Percentiles rank a stretch among this genome's conserved stretches.
These are phyloP conservation scores for Planococcus citri DNA, from an alignment of 1,140 invertebrate genomes.

Conservation along the genomic window DNA sequence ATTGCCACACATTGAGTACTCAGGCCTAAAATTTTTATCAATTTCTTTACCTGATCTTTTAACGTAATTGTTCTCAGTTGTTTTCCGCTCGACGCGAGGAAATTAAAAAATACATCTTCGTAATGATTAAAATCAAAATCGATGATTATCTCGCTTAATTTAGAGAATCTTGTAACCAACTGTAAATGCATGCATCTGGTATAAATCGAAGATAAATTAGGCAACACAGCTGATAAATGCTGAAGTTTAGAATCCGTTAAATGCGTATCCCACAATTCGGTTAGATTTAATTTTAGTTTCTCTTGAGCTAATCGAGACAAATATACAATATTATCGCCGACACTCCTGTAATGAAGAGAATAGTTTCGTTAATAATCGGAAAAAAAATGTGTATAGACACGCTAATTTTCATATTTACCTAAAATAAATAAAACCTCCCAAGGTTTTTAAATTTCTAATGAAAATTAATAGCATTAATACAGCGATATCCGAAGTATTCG, in stretches of 20 bases:
- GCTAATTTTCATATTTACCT: conserved; percentile 24
- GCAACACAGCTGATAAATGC: not conserved
- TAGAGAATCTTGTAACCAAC: not conserved
- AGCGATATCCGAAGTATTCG: conserved; percentile 30
- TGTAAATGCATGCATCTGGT: conserved; percentile 6
- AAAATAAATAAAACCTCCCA: conserved; percentile 32
- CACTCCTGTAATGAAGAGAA: conserved; percentile 16
- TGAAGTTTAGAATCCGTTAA: conserved; percentile 6
- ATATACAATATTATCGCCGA: conserved; percentile 5
- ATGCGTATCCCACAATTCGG: conserved; percentile 21
- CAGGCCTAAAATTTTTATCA: not conserved
- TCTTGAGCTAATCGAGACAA: not conserved
- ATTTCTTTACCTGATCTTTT: conserved; percentile 19
- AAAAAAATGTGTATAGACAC: not conserved
- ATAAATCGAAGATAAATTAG: conserved; percentile 14
- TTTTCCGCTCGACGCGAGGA: conserved; percentile 27
- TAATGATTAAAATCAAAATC: conserved; percentile 19
- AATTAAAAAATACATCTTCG: conserved; percentile 15
- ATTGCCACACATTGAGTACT: not conserved
- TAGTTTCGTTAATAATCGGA: too few relatives aligned
- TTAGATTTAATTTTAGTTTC: conserved; percentile 11
- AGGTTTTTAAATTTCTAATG: conserved; percentile 27
- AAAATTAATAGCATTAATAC: conserved; percentile 29
- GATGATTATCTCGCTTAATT: not conserved
- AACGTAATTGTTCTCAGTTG: conserved; percentile 27